Percentiles rank a stretch among this genome's conserved stretches.
Evolutionary conservation across 2,113 vertebrate species (phyloP).

Genomic region (Thermophis baileyi): DNA sequence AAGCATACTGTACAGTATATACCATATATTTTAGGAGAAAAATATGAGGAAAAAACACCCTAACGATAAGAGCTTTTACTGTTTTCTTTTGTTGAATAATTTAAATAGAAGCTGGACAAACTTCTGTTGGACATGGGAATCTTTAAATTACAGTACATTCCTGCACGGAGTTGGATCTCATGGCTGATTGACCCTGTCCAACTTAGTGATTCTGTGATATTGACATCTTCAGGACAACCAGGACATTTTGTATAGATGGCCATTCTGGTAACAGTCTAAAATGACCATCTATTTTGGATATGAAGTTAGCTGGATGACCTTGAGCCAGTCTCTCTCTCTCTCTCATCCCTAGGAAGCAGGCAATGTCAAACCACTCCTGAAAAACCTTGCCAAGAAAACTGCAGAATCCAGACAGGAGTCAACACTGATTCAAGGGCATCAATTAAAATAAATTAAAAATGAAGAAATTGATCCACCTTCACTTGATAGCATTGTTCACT

Average conservation of each 20-base stretch:
- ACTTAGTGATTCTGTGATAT: not conserved
- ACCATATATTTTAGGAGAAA: not conserved
- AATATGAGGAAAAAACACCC: not conserved
- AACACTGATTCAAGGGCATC: not conserved
- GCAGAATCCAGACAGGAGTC: not conserved
- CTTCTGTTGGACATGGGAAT: not conserved
- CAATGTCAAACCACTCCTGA: not conserved
- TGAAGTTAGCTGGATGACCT: not conserved
- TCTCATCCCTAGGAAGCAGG: not conserved
- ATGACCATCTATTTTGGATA: not conserved
- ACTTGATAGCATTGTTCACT: not conserved
- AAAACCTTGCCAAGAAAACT: not conserved
- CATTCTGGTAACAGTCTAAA: not conserved
- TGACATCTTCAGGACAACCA: not conserved
- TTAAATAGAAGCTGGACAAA: not conserved
- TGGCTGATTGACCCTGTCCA: not conserved
- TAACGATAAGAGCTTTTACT: not conserved
- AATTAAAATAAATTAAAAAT: not conserved
- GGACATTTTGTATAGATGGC: not conserved
- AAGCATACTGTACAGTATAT: not conserved
- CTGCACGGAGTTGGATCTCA: not conserved
- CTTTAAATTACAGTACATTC: not conserved
- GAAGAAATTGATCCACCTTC: not conserved
- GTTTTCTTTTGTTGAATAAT: not conserved
- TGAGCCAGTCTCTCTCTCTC: not conserved